Evolutionary conservation across 2,888 invertebrate species (phyloP).

Genomic region (Margaritifera margaritifera): DNA sequence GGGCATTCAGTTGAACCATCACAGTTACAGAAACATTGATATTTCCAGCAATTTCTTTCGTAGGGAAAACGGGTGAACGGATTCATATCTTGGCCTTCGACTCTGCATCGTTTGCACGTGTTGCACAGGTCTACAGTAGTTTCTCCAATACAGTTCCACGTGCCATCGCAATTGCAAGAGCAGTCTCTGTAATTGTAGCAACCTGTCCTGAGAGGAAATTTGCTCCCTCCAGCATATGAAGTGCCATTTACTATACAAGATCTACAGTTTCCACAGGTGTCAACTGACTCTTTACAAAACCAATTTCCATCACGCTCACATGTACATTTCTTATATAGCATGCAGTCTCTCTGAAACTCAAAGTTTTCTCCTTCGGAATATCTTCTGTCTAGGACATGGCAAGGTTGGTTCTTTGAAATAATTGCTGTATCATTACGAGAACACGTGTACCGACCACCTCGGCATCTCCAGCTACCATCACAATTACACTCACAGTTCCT

Average conservation of each 20-base stretch:
- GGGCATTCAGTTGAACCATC: constrained; percentile 58
- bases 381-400: background rate
- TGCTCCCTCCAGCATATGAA: constrained; percentile 36
- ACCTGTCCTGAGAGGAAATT: constrained; percentile 41
- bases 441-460: constrained; percentile 28
- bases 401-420: too few relatives aligned
- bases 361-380: constrained; percentile 26
- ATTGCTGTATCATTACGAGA: background rate
- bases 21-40: constrained; percentile 59
- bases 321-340: constrained; percentile 10
- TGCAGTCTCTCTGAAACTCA: constrained; percentile 25
- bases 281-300: constrained; percentile 20
- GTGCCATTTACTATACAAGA: constrained; percentile 24
- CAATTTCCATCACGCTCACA: constrained; percentile 27
- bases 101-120: constrained; percentile 48
- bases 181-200: constrained; percentile 42
- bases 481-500: constrained; percentile 53
- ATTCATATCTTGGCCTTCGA: constrained; percentile 42
- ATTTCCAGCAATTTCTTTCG: constrained; percentile 36
- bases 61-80: constrained; percentile 38
- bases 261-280: constrained; percentile 34
- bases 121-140: constrained; percentile 39
- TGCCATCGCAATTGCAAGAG: constrained; percentile 48
- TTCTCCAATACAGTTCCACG: constrained; percentile 34
- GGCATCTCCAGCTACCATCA: constrained; percentile 58